phyloP scores from a whole-genome alignment of 2,888 invertebrate genomes.

The Gortyna flavago region DNA sequence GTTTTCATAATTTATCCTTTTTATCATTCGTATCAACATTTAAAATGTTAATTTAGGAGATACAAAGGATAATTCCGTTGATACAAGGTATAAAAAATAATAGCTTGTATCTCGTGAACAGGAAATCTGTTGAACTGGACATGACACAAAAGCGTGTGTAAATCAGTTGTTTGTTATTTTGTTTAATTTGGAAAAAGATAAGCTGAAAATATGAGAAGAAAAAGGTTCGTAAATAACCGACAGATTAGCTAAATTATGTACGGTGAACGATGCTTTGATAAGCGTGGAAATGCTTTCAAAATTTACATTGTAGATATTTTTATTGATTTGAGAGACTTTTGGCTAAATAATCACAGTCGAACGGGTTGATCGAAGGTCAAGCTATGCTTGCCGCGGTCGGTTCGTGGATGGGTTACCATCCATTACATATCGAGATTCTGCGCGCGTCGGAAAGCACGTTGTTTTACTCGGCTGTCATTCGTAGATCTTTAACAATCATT shows the following conservation, averaged over 20 bases:
- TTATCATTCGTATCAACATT: slow-evolving; percentile 48
- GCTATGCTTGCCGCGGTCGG: background rate
- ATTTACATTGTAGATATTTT: background rate
- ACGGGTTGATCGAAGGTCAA: background rate
- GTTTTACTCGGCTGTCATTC: background rate
- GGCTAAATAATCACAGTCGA: background rate
- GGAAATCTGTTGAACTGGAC: slow-evolving; percentile 51
- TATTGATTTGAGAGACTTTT: background rate
- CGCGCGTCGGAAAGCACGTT: background rate
- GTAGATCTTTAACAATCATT: too few relatives aligned
- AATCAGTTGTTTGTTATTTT: slow-evolving; percentile 49
- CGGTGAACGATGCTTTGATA: slow-evolving; percentile 5
- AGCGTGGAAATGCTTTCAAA: background rate
- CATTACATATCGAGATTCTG: background rate
- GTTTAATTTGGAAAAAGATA: slow-evolving; percentile 46
- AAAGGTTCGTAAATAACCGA: slow-evolving; percentile 16
- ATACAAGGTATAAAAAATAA: slow-evolving; percentile 52
- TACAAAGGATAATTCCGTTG: slow-evolving; percentile 42
- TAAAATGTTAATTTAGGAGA: slow-evolving; percentile 52
- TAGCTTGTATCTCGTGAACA: slow-evolving; percentile 48
- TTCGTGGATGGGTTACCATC: background rate
- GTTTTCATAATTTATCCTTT: slow-evolving; percentile 44
- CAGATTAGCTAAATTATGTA: slow-evolving; percentile 35
- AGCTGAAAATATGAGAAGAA: slow-evolving; percentile 38
- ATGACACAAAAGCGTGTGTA: slow-evolving; percentile 43